A percentile compares a stretch with the other conserved stretches of the same genome.
phyloP scores from a whole-genome alignment of 2,797 vertebrate species.

The Okamejei kenojei region DNA sequence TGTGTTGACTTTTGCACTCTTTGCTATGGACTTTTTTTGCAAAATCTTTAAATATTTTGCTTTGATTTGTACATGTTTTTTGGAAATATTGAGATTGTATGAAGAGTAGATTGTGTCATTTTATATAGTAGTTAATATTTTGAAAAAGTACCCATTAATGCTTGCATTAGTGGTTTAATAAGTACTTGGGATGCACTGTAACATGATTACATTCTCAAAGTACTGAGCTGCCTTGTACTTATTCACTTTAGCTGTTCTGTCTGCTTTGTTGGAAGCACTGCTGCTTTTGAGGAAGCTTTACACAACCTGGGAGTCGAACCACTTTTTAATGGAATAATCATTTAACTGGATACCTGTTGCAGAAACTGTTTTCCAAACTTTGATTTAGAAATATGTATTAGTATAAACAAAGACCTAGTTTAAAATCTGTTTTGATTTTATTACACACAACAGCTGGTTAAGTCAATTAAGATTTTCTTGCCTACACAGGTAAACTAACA shows the following conservation, averaged over 20 bases:
- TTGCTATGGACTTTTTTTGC: background rate
- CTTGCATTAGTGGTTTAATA: background rate
- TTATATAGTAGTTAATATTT: slow-evolving; percentile 39
- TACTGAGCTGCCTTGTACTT: background rate
- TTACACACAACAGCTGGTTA: background rate
- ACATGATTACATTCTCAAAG: background rate
- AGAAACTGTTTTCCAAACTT: background rate
- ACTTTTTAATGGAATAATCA: slow-evolving; percentile 18
- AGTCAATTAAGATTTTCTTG: background rate
- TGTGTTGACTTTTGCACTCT: slow-evolving; percentile 39
- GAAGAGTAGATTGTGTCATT: slow-evolving; percentile 43
- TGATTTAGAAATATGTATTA: background rate
- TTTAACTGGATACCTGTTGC: slow-evolving; percentile 3
- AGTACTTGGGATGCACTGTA: background rate
- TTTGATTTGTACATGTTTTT: slow-evolving; percentile 50
- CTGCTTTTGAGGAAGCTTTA: slow-evolving; percentile 16
- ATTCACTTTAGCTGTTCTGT: background rate
- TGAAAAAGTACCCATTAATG: background rate
- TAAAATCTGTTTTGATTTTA: slow-evolving; percentile 13
- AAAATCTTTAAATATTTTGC: slow-evolving; percentile 56
- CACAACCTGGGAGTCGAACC: slow-evolving; percentile 26
- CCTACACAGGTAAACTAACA: background rate
- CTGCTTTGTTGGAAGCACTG: background rate
- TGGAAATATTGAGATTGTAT: background rate
- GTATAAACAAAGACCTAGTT: background rate